A percentile compares a stretch with the other conserved stretches of the same genome.
phyloP scores from a whole-genome alignment of 2,888 invertebrate genomes.

The Troides helena region DNA sequence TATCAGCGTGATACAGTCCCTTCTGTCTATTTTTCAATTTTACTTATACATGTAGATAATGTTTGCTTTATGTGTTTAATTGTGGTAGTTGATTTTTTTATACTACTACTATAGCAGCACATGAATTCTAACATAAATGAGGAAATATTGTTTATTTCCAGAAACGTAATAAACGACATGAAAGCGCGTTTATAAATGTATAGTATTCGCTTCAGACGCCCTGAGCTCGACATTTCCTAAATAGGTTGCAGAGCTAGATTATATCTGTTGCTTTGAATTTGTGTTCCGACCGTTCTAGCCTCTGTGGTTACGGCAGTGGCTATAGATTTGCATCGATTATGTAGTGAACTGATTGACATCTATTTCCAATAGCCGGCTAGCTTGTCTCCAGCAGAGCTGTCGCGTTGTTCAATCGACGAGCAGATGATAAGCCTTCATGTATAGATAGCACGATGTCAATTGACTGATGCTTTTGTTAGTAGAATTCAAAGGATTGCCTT shows the following conservation, averaged over 20 bases:
- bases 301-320: not conserved
- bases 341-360: not conserved
- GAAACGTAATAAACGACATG: too few relatives aligned
- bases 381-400: not conserved
- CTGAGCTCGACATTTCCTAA: not conserved
- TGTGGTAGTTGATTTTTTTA: too few relatives aligned
- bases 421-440: not conserved
- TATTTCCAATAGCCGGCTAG: not conserved
- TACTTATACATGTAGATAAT: too few relatives aligned
- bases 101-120: too few relatives aligned
- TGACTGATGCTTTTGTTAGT: not conserved
- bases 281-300: not conserved
- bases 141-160: too few relatives aligned
- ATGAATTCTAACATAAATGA: too few relatives aligned
- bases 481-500: not conserved
- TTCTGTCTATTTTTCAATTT: too few relatives aligned
- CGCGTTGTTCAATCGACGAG: not conserved
- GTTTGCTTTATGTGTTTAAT: too few relatives aligned
- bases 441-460: not conserved
- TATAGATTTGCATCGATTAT: not conserved
- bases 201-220: not conserved
- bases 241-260: not conserved
- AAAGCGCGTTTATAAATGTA: not conserved
- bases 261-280: conserved; percentile 2
- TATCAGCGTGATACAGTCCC: too few relatives aligned